Percentiles rank a stretch among this genome's conserved stretches.
Conservation (phyloP, 53 echinoderm and acorn worm species). For the Hippasteria phrygiana region DNA sequence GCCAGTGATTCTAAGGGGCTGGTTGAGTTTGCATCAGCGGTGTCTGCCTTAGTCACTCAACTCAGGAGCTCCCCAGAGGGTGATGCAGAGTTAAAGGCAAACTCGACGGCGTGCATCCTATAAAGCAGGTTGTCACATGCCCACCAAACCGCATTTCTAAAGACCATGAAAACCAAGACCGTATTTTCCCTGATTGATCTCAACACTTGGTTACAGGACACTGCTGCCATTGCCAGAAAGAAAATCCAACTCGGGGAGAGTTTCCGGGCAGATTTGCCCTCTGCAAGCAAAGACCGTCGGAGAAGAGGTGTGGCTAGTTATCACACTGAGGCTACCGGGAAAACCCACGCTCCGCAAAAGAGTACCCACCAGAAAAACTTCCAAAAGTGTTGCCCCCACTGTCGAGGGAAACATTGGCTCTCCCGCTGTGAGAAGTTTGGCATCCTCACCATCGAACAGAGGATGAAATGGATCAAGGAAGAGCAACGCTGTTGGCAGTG, state of each 20-base stretch:
- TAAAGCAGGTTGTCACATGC: conserved; percentile 15
- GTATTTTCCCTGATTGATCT: conserved; percentile 3
- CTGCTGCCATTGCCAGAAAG: conserved; percentile 1
- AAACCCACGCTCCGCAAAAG: background rate
- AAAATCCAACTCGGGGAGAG: background rate
- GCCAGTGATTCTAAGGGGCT: conserved; percentile 17
- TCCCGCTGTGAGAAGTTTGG: conserved; percentile 9
- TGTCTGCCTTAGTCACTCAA: background rate
- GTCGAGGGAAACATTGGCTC: background rate
- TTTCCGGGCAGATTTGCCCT: background rate
- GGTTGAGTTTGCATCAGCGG: conserved; percentile 21
- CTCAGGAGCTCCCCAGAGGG: background rate
- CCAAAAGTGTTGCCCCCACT: conserved; percentile 2
- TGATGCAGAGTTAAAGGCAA: background rate
- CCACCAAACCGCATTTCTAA: conserved; percentile 20
- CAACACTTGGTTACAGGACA: background rate
- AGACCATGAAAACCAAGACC: background rate
- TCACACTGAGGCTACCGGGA: background rate
- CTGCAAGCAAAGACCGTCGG: background rate
- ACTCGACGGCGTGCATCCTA: conserved; percentile 27
- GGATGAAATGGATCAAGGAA: conserved; percentile 1
- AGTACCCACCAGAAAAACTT: background rate
- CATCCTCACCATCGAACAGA: background rate
- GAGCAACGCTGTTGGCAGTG: conserved; percentile 28
- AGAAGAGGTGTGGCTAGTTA: background rate